These are phyloP conservation scores for Callaeas wilsoni DNA, from an alignment of 2,113 vertebrate species.

Conservation along the genomic window DNA sequence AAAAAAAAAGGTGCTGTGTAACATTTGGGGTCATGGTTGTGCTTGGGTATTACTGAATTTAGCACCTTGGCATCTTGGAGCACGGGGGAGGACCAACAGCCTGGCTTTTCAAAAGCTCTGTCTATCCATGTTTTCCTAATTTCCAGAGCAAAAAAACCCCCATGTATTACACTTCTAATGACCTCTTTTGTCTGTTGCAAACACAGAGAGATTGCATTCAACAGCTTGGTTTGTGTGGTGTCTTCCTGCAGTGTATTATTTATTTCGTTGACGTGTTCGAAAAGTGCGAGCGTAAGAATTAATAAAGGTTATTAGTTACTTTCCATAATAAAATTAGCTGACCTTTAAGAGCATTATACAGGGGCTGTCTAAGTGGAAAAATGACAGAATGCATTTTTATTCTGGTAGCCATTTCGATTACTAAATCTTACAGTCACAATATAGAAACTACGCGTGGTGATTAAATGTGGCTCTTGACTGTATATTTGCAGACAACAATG, in stretches of 20 bases:
- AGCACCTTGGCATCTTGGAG: not conserved
- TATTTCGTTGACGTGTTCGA: not conserved
- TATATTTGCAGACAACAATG: not conserved
- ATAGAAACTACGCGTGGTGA: not conserved
- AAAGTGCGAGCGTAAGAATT: not conserved
- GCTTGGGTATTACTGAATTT: not conserved
- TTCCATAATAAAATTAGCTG: constrained; percentile 56
- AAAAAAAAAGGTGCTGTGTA: not conserved
- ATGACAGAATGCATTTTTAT: constrained; percentile 35
- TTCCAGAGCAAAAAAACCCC: not conserved
- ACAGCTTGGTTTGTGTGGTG: not conserved
- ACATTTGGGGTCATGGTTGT: not conserved
- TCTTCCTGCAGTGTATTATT: not conserved
- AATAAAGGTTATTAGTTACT: constrained; percentile 56
- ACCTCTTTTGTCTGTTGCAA: constrained; percentile 2
- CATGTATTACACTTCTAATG: not conserved
- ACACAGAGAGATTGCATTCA: not conserved
- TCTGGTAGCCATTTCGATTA: not conserved
- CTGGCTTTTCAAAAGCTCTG: not conserved
- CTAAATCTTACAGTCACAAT: not conserved
- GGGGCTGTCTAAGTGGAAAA: constrained; percentile 22
- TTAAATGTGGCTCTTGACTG: not conserved
- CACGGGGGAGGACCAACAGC: not conserved
- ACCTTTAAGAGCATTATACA: constrained; percentile 39
- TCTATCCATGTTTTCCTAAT: not conserved